Evolutionary conservation across 2,888 invertebrate genomes (phyloP).

Genomic region (Tridacna crocea): DNA sequence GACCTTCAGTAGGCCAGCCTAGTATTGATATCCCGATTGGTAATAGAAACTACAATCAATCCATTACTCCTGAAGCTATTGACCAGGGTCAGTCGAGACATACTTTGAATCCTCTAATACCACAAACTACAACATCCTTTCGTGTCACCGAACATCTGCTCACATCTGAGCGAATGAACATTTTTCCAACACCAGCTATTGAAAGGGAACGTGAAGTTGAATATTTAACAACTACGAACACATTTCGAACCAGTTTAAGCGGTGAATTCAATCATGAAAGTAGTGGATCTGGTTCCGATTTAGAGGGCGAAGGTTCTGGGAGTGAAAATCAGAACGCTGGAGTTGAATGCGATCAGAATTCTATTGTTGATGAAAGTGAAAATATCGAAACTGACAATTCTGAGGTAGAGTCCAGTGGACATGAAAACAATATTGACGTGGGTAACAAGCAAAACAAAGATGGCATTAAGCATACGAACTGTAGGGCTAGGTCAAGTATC

Average conservation of each 20-base stretch:
- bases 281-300: not conserved
- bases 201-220: not conserved
- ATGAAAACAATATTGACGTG: not conserved
- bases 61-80: not conserved
- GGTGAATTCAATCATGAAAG: not conserved
- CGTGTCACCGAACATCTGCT: slow-evolving; percentile 3
- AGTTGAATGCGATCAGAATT: not conserved
- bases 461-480: not conserved
- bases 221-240: not conserved
- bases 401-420: slow-evolving; percentile 12
- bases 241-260: not conserved
- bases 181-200: slow-evolving; percentile 38
- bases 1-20: not conserved
- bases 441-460: slow-evolving; percentile 15
- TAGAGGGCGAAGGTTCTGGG: not conserved
- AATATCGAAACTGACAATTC: slow-evolving; percentile 13
- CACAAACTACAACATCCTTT: not conserved
- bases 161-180: slow-evolving; percentile 20
- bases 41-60: slow-evolving; percentile 28
- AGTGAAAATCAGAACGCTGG: slow-evolving; percentile 6
- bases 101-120: slow-evolving; percentile 19
- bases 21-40: slow-evolving; percentile 42
- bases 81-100: slow-evolving; percentile 23
- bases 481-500: not conserved
- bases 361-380: not conserved